These are phyloP conservation scores for Orchesella cincta DNA, from an alignment of 1,140 invertebrate species.

Conservation along the genomic window DNA sequence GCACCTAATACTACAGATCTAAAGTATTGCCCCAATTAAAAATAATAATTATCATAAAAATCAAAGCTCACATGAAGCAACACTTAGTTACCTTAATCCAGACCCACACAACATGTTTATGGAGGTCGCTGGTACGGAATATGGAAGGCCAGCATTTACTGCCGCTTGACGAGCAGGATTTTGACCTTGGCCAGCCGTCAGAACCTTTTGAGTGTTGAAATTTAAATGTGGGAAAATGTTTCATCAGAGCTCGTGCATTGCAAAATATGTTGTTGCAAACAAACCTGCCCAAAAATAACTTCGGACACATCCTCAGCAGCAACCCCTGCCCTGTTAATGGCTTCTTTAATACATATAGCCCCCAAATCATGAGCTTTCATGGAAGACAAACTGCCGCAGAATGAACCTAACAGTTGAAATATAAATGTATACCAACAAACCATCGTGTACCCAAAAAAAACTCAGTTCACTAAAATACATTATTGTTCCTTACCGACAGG, in stretches of 20 bases:
- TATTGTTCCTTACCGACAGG: constrained; percentile 63
- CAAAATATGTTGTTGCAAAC: constrained; percentile 46
- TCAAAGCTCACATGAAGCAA: neutral
- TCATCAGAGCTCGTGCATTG: neutral
- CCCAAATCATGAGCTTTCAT: constrained; percentile 75
- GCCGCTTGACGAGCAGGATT: constrained; percentile 83
- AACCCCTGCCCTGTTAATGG: constrained; percentile 66
- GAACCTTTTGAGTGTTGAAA: constrained; percentile 57
- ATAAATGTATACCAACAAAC: constrained; percentile 47
- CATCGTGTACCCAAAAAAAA: constrained; percentile 24
- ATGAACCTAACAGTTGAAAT: constrained; percentile 62
- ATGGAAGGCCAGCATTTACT: constrained; percentile 74
- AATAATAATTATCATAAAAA: neutral
- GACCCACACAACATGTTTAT: constrained; percentile 87
- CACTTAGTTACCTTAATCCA: constrained; percentile 69
- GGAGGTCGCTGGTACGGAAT: constrained; percentile 70
- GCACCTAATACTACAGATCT: constrained; percentile 71
- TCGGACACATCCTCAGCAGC: constrained; percentile 70
- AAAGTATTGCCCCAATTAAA: constrained; percentile 39
- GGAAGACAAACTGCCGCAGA: constrained; percentile 70
- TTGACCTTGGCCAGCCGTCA: constrained; percentile 75
- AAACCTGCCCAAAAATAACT: constrained; percentile 84
- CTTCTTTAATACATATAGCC: constrained; percentile 72
- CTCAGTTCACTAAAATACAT: neutral
- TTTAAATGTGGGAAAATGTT: no score